A percentile compares a stretch with the other conserved stretches of the same genome.
Conservation (phyloP, 1,140 invertebrate species). For the Lithobius niger region DNA sequence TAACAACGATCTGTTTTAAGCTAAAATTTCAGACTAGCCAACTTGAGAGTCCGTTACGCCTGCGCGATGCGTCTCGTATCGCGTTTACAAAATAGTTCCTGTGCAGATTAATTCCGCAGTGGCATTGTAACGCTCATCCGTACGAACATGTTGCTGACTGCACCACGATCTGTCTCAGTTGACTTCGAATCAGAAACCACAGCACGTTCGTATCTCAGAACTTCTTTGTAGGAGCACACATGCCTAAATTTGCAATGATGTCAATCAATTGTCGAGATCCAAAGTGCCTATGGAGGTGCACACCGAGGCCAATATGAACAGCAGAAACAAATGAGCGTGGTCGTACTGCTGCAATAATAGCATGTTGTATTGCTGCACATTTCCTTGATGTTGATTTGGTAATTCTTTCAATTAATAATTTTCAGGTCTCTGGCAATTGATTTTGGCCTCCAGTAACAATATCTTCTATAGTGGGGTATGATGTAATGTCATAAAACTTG, state of each 20-base stretch:
- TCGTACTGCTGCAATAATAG: conserved; percentile 15
- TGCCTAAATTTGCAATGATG: conserved; percentile 7
- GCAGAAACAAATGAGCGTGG: conserved; percentile 11
- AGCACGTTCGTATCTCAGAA: background rate
- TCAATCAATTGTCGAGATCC: conserved; percentile 5
- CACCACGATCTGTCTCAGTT: background rate
- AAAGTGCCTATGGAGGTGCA: conserved; percentile 3
- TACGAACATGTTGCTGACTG: no score
- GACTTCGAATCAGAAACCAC: background rate
- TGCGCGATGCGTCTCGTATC: no score
- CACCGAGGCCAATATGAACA: background rate
- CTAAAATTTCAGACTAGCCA: no score
- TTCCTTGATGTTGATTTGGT: conserved; percentile 13
- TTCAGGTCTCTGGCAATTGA: conserved; percentile 11
- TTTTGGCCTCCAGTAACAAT: conserved; percentile 11
- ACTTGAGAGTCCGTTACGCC: no score
- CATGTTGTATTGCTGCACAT: conserved; percentile 12
- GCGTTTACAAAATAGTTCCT: no score
- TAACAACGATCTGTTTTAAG: no score
- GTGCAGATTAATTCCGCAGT: no score
- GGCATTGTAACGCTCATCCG: no score
- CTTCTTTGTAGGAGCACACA: conserved; percentile 10
- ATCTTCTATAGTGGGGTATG: conserved; percentile 25
- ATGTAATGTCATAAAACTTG: conserved; percentile 20
- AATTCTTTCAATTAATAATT: conserved; percentile 14